Conservation (phyloP, 2,888 invertebrate genomes). For the Sinopyrophorus schimmeli region DNA sequence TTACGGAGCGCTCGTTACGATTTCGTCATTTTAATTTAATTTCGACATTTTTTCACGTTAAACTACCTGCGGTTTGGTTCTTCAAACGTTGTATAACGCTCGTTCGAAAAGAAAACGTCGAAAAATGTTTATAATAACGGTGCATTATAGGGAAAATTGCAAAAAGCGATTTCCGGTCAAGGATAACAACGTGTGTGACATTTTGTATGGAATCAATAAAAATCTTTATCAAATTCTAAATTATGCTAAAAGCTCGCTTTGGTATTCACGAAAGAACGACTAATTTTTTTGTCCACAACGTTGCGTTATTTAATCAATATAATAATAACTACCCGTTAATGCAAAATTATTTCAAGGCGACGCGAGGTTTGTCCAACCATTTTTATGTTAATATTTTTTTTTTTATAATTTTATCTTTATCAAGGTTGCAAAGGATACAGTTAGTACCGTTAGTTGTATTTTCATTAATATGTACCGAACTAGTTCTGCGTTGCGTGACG, state of each 20-base stretch:
- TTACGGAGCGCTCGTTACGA: too few relatives aligned
- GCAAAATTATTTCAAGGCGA: constrained; percentile 18
- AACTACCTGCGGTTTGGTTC: too few relatives aligned
- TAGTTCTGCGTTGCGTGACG: constrained; percentile 14
- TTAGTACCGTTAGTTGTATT: constrained; percentile 20
- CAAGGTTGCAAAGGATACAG: constrained; percentile 36
- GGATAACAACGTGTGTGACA: constrained; percentile 5
- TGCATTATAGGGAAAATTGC: constrained; percentile 4
- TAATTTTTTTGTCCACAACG: too few relatives aligned
- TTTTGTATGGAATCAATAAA: constrained; percentile 6
- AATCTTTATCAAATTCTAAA: constrained; percentile 1
- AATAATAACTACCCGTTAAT: constrained; percentile 13
- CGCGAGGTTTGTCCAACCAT: constrained; percentile 28
- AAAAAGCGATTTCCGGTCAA: constrained; percentile 9
- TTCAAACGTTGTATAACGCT: too few relatives aligned
- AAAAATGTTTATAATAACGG: too few relatives aligned
- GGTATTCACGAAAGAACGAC: too few relatives aligned
- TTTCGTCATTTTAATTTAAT: too few relatives aligned
- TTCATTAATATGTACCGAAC: constrained; percentile 14
- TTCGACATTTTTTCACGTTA: too few relatives aligned
- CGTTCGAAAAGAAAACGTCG: too few relatives aligned
- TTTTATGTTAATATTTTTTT: constrained; percentile 28
- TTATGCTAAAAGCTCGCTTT: too few relatives aligned
- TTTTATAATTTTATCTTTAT: constrained; percentile 32
- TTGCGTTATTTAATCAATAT: constrained; percentile 11